phyloP scores from a whole-genome alignment of 1,140 invertebrate species.

The Trypoxylus dichotomus region DNA sequence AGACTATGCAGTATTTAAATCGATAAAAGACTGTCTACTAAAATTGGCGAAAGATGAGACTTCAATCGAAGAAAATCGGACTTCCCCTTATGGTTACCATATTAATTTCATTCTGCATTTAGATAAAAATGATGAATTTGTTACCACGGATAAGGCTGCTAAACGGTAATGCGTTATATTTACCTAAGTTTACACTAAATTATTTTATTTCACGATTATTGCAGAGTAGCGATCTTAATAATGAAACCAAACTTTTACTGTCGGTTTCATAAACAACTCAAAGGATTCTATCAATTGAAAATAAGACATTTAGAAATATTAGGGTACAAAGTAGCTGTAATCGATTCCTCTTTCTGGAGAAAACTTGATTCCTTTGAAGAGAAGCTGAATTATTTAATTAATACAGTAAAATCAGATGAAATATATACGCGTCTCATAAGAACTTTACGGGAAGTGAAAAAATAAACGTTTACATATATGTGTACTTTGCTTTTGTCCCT shows the following conservation, averaged over 20 bases:
- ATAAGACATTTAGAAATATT: conserved; percentile 64
- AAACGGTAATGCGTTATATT: conserved; percentile 42
- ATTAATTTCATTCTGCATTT: conserved; percentile 46
- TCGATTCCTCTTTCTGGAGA: conserved; percentile 60
- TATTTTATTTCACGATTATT: conserved; percentile 33
- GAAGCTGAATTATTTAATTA: conserved; percentile 43
- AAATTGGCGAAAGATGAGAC: neutral
- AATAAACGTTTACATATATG: neutral
- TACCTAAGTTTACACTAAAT: conserved; percentile 39
- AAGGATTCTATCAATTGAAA: conserved; percentile 54
- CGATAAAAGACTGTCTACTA: neutral
- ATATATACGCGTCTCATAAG: neutral
- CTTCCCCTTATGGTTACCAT: conserved; percentile 48
- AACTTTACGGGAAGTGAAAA: neutral
- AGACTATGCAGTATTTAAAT: neutral
- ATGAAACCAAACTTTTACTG: conserved; percentile 51
- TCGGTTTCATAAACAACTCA: conserved; percentile 46
- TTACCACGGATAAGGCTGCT: conserved; percentile 31
- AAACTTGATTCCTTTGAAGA: conserved; percentile 52
- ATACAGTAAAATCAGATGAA: conserved; percentile 12
- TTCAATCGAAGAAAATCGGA: conserved; percentile 35
- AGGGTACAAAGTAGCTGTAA: conserved; percentile 59
- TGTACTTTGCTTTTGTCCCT: too few relatives aligned
- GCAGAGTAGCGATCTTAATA: conserved; percentile 54
- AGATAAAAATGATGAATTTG: conserved; percentile 35